Percentiles rank a stretch among this genome's conserved stretches.
These are phyloP conservation scores for Bettongia penicillata DNA, from an alignment of 2,113 vertebrate species.

Conservation along the genomic window DNA sequence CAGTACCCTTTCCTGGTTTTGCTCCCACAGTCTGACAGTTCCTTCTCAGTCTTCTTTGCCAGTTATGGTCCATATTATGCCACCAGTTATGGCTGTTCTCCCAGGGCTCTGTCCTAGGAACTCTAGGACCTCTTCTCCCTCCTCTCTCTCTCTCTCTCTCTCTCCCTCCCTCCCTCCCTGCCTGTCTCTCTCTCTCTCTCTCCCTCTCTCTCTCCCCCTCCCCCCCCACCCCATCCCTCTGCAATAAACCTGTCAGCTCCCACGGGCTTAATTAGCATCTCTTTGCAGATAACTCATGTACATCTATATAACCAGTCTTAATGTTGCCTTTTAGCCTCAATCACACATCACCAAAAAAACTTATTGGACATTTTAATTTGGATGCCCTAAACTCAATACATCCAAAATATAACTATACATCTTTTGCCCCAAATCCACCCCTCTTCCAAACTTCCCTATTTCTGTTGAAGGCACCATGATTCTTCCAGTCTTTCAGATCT, in stretches of 20 bases:
- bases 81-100: neutral
- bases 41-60: no score
- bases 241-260: neutral
- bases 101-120: neutral
- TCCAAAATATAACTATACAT: neutral
- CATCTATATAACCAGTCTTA: neutral
- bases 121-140: no score
- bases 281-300: neutral
- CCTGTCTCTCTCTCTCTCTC: no score
- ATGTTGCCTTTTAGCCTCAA: neutral
- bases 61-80: no score
- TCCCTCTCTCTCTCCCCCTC: no score
- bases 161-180: no score
- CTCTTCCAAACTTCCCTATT: neutral
- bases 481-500: no score
- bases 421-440: neutral
- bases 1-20: neutral
- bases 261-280: neutral
- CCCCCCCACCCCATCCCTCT: no score
- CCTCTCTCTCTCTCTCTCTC: neutral
- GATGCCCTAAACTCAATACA: neutral
- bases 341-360: neutral
- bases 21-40: neutral
- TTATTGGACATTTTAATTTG: neutral
- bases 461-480: neutral